Evolutionary conservation across 2,113 vertebrate species (phyloP), one percentile per base, ranked within the genome.

Genomic region (Tychaedon coryphoeus): DNA sequence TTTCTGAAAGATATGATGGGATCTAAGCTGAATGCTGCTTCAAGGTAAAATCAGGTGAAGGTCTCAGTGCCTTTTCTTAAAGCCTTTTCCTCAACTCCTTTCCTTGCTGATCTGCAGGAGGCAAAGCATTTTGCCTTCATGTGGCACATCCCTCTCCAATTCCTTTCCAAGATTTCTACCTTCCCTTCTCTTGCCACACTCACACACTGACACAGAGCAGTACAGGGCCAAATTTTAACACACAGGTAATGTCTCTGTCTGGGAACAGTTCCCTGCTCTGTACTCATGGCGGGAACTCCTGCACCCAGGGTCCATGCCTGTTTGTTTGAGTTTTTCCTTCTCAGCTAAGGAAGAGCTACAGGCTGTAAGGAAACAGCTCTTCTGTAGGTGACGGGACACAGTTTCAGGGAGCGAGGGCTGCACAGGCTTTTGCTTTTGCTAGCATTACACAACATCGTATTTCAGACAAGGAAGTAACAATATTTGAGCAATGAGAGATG

Each of bases 21-120:
- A 85, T 87, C 61, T 50, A 36, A 91, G 62, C 57, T 78, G 84
- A 95, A 57, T 0, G 5, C 73, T 89, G 70, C 61, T 77, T 5
- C 53, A 26, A 90, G 86, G 65, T 62, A 88, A 92, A 92, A 77
- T 54, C 2, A 88, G 86, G 88, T 93, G 91, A 97, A 97, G 94
- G 95, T 80, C 79, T 74, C 83, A 16, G 29, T 40, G 72, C 47
- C 58, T 86, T 50, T 73, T 67, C 78, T 85, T 28, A 72, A 56
- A 82, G 75, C 58, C 47, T 73, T n/a, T 78, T 50, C 50, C 75
- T 50, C 67, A 53, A 18, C 62, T 12, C 5, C 42, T 64, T 24
- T 72, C 74, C 45, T 45, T 40, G 22, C 28, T 0, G 0, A 43
- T 19, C 36, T 0, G 0, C 66, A 75, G 77, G 66, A 75, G 36